These are phyloP conservation scores for Phasia obesa DNA, from an alignment of 2,888 invertebrate species.

Conservation along the genomic window DNA sequence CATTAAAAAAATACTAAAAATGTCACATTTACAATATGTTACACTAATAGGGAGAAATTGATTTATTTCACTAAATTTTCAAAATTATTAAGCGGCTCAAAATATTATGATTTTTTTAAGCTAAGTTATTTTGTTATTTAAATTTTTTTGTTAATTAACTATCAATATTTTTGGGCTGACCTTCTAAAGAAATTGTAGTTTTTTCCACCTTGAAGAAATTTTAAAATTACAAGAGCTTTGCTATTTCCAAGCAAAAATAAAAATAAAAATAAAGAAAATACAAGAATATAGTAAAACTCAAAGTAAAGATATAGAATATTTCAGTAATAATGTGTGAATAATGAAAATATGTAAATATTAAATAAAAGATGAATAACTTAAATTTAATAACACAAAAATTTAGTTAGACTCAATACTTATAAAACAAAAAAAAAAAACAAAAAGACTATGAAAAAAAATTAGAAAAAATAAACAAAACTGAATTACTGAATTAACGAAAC, in stretches of 20 bases:
- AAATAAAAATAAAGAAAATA: neutral
- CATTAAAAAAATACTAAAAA: conserved; percentile 26
- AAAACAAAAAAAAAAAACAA: conserved; percentile 43
- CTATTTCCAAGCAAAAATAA: conserved; percentile 18
- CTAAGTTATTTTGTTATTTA: conserved; percentile 5
- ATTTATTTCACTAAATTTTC: neutral
- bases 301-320: too few relatives aligned
- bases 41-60: conserved; percentile 5
- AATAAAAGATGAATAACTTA: neutral
- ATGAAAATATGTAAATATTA: conserved; percentile 33
- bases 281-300: too few relatives aligned
- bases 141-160: too few relatives aligned
- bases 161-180: neutral
- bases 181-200: conserved; percentile 31
- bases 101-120: conserved; percentile 1
- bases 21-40: neutral
- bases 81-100: neutral
- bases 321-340: conserved; percentile 25
- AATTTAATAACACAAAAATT: conserved; percentile 12
- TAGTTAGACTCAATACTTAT: conserved; percentile 64
- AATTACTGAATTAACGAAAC: conserved; percentile 8
- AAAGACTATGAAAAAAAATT: conserved; percentile 63
- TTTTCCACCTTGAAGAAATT: conserved; percentile 12
- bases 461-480: conserved; percentile 4
- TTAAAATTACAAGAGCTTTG: conserved; percentile 46